A percentile compares a stretch with the other conserved stretches of the same genome.
These are phyloP conservation scores for Tetranychus truncatus DNA, from an alignment of 2,888 invertebrate species.

Conservation along the genomic window DNA sequence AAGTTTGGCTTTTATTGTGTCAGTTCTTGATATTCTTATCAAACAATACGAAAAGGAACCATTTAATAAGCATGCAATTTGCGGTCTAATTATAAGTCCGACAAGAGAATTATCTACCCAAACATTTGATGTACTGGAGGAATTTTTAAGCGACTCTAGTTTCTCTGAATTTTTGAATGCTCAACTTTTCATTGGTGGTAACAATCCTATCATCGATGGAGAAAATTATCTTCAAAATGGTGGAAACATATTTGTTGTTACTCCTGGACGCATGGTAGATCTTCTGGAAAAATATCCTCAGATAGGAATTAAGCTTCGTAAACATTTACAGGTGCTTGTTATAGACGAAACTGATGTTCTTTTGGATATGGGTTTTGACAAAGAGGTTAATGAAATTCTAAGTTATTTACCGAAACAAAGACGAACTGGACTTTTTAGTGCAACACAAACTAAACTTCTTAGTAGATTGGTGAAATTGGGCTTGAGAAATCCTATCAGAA, in stretches of 20 bases:
- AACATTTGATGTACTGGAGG: conserved; percentile 43
- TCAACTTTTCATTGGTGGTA: conserved; percentile 51
- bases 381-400: conserved; percentile 62
- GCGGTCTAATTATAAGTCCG: conserved; percentile 77
- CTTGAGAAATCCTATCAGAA: conserved; percentile 70
- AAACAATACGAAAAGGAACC: conserved; percentile 32
- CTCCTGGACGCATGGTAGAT: conserved; percentile 82
- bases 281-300: conserved; percentile 36
- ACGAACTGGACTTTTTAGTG: conserved; percentile 92
- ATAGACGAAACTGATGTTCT: conserved; percentile 92
- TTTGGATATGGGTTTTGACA: conserved; percentile 74
- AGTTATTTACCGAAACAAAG: conserved; percentile 76
- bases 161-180: conserved; percentile 28
- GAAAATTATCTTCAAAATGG: conserved; percentile 46
- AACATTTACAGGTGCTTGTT: conserved; percentile 64
- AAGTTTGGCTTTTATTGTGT: conserved; percentile 84
- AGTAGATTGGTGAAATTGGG: conserved; percentile 80
- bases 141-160: conserved; percentile 20
- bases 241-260: conserved; percentile 72
- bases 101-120: conserved; percentile 86
- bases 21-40: conserved; percentile 63
- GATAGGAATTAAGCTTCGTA: conserved; percentile 40
- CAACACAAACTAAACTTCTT: conserved; percentile 88
- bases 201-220: conserved; percentile 55
- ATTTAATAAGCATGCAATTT: conserved; percentile 53